A percentile compares a stretch with the other conserved stretches of the same genome.
Evolutionary conservation across 2,888 invertebrate genomes (phyloP).

Genomic region (Melangyna quadrimaculata): DNA sequence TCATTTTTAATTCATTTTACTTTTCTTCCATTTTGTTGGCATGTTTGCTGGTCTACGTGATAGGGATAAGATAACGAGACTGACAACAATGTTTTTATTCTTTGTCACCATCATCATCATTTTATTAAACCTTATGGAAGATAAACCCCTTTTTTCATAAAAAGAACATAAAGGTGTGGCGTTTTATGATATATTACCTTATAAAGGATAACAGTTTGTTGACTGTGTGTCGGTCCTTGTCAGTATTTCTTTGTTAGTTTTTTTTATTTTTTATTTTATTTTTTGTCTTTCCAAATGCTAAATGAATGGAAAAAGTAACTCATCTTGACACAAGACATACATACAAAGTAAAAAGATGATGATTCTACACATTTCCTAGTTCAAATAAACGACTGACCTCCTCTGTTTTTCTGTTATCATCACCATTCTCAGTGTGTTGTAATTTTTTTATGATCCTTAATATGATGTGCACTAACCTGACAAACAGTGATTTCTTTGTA

Average conservation of each 20-base stretch:
- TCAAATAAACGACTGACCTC: conserved; percentile 39
- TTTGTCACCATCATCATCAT: conserved; percentile 2
- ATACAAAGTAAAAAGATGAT: not conserved
- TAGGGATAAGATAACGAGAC: conserved; percentile 12
- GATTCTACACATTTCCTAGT: conserved; percentile 30
- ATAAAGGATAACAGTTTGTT: conserved; percentile 44
- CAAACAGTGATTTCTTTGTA: conserved; percentile 62
- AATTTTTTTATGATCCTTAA: not conserved
- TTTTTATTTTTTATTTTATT: no score
- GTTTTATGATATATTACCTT: conserved; percentile 47
- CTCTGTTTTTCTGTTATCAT: conserved; percentile 33
- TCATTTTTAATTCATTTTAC: conserved; percentile 53
- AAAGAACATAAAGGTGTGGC: conserved; percentile 36
- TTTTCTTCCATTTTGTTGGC: not conserved
- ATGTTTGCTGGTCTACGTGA: not conserved
- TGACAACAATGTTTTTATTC: conserved; percentile 25
- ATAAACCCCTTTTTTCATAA: not conserved
- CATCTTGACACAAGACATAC: conserved; percentile 28
- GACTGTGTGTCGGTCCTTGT: conserved; percentile 12
- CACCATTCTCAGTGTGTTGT: conserved; percentile 13
- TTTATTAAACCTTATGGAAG: not conserved
- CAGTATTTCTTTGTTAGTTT: not conserved
- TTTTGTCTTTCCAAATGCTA: not conserved
- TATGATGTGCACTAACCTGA: conserved; percentile 14
- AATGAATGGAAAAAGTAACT: conserved; percentile 42